Base-by-base conservation (phyloP, 2,113 vertebrate species). In the Anthoscopus minutus region DNA sequence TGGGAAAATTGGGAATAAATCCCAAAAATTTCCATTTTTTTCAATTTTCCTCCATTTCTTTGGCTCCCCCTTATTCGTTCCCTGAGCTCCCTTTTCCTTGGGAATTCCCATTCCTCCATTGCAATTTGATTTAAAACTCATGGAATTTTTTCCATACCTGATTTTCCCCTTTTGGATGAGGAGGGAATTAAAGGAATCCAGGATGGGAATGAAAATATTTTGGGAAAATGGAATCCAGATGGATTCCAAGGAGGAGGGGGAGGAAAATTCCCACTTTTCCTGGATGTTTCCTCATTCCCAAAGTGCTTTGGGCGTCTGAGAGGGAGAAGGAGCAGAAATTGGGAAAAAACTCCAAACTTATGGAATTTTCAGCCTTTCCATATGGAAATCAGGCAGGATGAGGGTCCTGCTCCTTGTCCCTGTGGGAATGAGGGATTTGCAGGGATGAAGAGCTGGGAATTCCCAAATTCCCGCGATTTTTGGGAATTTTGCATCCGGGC, bases 311-410 rank as follows among this genome's bases (percentile, higher is more conserved):
- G 44, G 30, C 1, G 0, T 23, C 22, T 47, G 19, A 57, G 25
- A 30, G 33, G 11, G 13, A 70, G 15, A 30, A 7, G 9, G 10
- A 24, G 20, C 5, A 50, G 10, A 71, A 71, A 71, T 9, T 4
- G 8, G 21, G 25, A 2, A 0, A 30, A 50, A 51, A 2, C 1
- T 24, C 13, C 21, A 11, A 31, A 80, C 27, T 51, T 0, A 10
- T 11, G n/a, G 20, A 9, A 13, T 42, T 85, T 83, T 15, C 22
- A 76, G 18, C 24, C 9, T 16, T 80, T 72, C 6, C 33, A 25
- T 27, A 3, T 21, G 42, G 51, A 37, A 27, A 5, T 6, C 25
- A 8, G 28, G 5, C 8, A 14, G 66, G 44, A 44, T 7, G 5
- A 28, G 19, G 4, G 9, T 53, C 30, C 35, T n/a, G 35, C 17